Evolutionary conservation across 2,113 vertebrate genomes (phyloP), one percentile per base, ranked within the genome.

Genomic region (Agapornis roseicollis): DNA sequence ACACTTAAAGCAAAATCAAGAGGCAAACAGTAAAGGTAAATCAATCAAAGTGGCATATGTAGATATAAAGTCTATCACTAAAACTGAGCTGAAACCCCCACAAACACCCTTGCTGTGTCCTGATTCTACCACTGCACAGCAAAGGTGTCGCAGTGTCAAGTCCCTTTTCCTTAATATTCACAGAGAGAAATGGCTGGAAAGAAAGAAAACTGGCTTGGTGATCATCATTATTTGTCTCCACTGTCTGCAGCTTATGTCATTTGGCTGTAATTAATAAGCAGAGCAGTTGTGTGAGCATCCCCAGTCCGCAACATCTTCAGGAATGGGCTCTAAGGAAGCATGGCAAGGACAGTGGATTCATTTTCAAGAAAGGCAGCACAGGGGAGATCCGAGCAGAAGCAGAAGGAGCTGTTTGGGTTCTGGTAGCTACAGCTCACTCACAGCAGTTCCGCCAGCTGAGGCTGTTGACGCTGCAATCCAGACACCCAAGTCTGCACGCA

Each of bases 331-430:
- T 69, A 37, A 78, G 46, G 41, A 69, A 85, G 47, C 20, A 24
- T 1, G 24, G 42, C 41, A 72, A 50, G 33, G 29, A 42, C 18
- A 15, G 64, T 28, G 71, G 82, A 49, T 33, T 41, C 20, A 23
- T 53, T 66, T 68, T 44, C 37, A 42, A 46, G 31, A 56, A 60
- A 76, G 49, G 76, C 76, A 88, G 63, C 72, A 64, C 47, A 77
- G 86, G 49, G 58, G 76, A 76, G 25, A 55, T 56, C 55, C 49
- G 80, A 79, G 72, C 46, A 74, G 78, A 89, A 94, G 83, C 79
- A 97, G 86, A 95, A 95, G 85, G 89, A 91, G 14, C 35, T 33
- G 80, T 84, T 85, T 80, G 71, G 25, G 29, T 72, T 92, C 87
- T 61, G 88, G 84, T 91, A 93, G 33, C 7, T 2, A 14, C 78